These are phyloP conservation scores for honey bee (Apis mellifera) DNA, from an alignment of 1,140 invertebrate species.

Conservation along the genomic window Amel_HAv3.1 CM009938.2:4460501-4461000, in stretches of 20 bases:
- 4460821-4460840: neutral
- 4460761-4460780: neutral
- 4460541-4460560: constrained; percentile 63
- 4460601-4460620: constrained; percentile 42
- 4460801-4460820: neutral
- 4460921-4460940: too few species aligned
- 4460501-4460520: constrained; percentile 58
- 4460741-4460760: constrained; percentile 9
- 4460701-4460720: constrained; percentile 33
- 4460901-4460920: neutral
- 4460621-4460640: constrained; percentile 66
- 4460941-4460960: too few species aligned
- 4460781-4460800: constrained; percentile 42
- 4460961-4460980: too few species aligned
- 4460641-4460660: constrained; percentile 65
- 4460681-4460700: constrained; percentile 13
- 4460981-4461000: too few species aligned
- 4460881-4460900: too few species aligned
- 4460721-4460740: constrained; percentile 49
- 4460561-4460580: constrained; percentile 70
- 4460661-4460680: constrained; percentile 44
- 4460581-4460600: constrained; percentile 63
- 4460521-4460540: constrained; percentile 30
- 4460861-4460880: neutral
- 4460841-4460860: constrained; percentile 24